phyloP scores from a whole-genome alignment of 2,113 vertebrate species.

The Paedocypris sp. region DNA sequence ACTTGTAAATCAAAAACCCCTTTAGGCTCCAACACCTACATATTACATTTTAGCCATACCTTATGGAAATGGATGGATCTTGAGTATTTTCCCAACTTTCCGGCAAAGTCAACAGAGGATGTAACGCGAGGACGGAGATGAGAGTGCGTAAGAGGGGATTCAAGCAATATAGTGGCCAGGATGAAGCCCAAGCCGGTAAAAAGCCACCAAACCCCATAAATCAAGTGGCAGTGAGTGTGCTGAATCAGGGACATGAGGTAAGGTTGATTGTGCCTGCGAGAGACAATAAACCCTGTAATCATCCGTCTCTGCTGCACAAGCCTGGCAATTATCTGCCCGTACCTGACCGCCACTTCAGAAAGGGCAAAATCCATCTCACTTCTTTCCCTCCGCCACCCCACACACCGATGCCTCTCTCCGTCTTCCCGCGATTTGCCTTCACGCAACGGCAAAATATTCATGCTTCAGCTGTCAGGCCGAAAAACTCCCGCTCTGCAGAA shows the following conservation, averaged over 20 bases:
- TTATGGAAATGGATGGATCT: too few species aligned
- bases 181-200: not conserved
- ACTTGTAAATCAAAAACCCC: too few species aligned
- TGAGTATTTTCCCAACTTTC: too few species aligned
- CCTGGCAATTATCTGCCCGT: constrained; percentile 63
- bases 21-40: too few species aligned
- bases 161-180: constrained; percentile 19
- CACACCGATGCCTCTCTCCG: not conserved
- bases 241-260: constrained; percentile 60
- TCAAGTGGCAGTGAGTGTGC: constrained; percentile 61
- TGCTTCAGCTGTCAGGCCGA: not conserved
- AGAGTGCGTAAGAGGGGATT: constrained; percentile 18
- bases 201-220: constrained; percentile 51
- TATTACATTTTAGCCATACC: too few species aligned
- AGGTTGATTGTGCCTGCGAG: constrained; percentile 68
- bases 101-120: too few species aligned
- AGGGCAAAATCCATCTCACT: constrained; percentile 54
- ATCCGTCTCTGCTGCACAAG: constrained; percentile 64
- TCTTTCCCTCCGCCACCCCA: constrained; percentile 21
- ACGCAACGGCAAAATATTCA: constrained; percentile 12
- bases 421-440: too few species aligned
- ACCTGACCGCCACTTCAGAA: constrained; percentile 55
- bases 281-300: constrained; percentile 70
- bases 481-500: not conserved
- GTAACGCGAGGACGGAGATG: not conserved